phyloP scores from a whole-genome alignment of 2,797 vertebrate genomes.

The Scleropages formosus region DNA sequence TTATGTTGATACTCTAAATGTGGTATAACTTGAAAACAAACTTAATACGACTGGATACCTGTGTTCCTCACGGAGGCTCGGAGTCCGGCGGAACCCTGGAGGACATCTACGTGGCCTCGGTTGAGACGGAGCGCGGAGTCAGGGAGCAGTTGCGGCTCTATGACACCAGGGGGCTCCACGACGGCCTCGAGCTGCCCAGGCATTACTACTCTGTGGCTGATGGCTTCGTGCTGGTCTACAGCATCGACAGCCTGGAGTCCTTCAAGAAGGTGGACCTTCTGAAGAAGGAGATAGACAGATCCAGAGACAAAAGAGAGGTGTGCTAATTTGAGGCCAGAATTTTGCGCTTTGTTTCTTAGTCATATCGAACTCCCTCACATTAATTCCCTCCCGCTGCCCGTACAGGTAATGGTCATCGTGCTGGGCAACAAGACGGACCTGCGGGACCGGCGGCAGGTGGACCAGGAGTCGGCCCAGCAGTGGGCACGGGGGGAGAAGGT shows the following conservation, averaged over 20 bases:
- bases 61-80: constrained; percentile 70
- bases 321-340: not conserved
- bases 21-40: too few species aligned
- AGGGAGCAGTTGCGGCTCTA: constrained; percentile 91
- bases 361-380: not conserved
- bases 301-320: constrained; percentile 93
- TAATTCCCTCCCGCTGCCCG: constrained; percentile 7
- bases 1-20: too few species aligned
- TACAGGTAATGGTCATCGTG: constrained; percentile 83
- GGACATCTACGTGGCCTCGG: constrained; percentile 88
- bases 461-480: constrained; percentile 81
- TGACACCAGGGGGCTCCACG: constrained; percentile 84
- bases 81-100: constrained; percentile 86
- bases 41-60: too few species aligned
- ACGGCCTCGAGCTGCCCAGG: constrained; percentile 82
- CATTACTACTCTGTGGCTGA: constrained; percentile 91
- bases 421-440: constrained; percentile 92
- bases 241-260: constrained; percentile 85
- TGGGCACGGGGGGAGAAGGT: constrained; percentile 90
- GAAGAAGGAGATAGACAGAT: constrained; percentile 90
- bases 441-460: constrained; percentile 82
- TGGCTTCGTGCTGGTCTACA: constrained; percentile 90
- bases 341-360: not conserved
- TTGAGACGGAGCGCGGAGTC: constrained; percentile 88
- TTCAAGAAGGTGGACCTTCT: constrained; percentile 85